Evolutionary conservation across 2,888 invertebrate genomes (phyloP).

Genomic region (Lathronympha strigana): DNA sequence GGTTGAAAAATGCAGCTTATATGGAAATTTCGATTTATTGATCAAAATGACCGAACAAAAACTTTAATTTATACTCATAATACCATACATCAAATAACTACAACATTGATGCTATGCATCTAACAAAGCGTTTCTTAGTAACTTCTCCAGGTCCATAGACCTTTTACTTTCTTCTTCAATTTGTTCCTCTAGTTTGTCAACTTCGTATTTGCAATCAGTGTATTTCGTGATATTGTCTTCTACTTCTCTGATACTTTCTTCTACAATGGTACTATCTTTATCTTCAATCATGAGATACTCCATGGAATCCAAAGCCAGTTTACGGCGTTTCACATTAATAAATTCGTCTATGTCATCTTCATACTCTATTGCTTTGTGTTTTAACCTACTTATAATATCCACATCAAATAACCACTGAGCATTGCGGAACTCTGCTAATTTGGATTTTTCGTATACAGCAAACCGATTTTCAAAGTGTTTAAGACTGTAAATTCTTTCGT

Average conservation of each 20-base stretch:
- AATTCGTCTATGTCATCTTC: constrained; percentile 70
- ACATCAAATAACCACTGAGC: constrained; percentile 85
- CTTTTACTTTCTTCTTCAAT: constrained; percentile 75
- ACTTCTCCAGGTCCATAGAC: constrained; percentile 76
- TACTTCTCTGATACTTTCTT: constrained; percentile 65
- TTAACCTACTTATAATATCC: constrained; percentile 61
- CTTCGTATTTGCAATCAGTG: constrained; percentile 66
- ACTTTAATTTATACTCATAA: constrained; percentile 47
- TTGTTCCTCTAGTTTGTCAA: constrained; percentile 75
- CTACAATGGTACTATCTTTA: constrained; percentile 67
- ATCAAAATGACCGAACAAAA: background rate
- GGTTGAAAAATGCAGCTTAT: no score
- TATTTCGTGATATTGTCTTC: constrained; percentile 66
- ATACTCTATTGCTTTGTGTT: constrained; percentile 68
- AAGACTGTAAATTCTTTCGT: constrained; percentile 80
- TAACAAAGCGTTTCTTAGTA: constrained; percentile 73
- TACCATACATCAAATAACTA: constrained; percentile 34
- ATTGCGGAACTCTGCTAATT: constrained; percentile 79
- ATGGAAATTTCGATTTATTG: background rate
- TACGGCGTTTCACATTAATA: constrained; percentile 73
- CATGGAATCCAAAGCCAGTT: constrained; percentile 65
- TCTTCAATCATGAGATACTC: constrained; percentile 75
- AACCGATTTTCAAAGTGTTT: constrained; percentile 73
- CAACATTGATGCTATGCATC: constrained; percentile 54
- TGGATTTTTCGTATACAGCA: constrained; percentile 84